phyloP scores from a whole-genome alignment of 2,888 invertebrate species.

The Hololepta plana region DNA sequence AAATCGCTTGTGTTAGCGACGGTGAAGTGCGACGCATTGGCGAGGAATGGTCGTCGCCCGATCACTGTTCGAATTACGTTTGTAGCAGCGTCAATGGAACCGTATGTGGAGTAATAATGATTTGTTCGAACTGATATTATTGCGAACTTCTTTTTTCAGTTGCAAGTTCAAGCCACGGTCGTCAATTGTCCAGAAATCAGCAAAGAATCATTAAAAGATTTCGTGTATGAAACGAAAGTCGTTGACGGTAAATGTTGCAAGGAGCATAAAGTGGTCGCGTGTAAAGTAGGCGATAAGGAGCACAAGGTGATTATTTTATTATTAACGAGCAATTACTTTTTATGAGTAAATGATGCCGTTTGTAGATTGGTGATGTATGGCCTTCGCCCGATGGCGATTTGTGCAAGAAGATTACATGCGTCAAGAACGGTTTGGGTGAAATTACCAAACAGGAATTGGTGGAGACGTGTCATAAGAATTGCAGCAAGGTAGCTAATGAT shows the following conservation, averaged over 20 bases:
- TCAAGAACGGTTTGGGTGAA: slow-evolving; percentile 25
- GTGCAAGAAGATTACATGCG: slow-evolving; percentile 37
- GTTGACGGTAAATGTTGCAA: slow-evolving; percentile 38
- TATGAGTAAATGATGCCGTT: slow-evolving; percentile 3
- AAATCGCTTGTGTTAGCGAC: slow-evolving; percentile 34
- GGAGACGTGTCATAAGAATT: slow-evolving; percentile 34
- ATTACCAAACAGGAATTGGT: slow-evolving; percentile 34
- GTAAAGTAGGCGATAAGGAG: slow-evolving; percentile 29
- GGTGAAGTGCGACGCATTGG: slow-evolving; percentile 30
- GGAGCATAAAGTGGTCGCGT: slow-evolving; percentile 32
- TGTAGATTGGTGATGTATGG: slow-evolving; percentile 36
- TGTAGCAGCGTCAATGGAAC: slow-evolving; percentile 35
- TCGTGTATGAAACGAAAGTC: slow-evolving; percentile 29
- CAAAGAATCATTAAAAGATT: slow-evolving; percentile 27
- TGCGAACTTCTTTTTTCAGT: slow-evolving; percentile 20
- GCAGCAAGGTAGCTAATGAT: slow-evolving; percentile 19
- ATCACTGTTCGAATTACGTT: slow-evolving; percentile 41
- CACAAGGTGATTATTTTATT: slow-evolving; percentile 26
- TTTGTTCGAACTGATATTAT: too few species aligned
- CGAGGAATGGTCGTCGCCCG: slow-evolving; percentile 38
- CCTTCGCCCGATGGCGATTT: slow-evolving; percentile 33
- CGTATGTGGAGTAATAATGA: slow-evolving; percentile 19
- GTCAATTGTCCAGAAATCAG: slow-evolving; percentile 34
- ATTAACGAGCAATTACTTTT: slow-evolving; percentile 4
- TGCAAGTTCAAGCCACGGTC: slow-evolving; percentile 35